Conservation (phyloP, 2,113 vertebrate species). For the Hydrochoerus hydrochaeris region DNA sequence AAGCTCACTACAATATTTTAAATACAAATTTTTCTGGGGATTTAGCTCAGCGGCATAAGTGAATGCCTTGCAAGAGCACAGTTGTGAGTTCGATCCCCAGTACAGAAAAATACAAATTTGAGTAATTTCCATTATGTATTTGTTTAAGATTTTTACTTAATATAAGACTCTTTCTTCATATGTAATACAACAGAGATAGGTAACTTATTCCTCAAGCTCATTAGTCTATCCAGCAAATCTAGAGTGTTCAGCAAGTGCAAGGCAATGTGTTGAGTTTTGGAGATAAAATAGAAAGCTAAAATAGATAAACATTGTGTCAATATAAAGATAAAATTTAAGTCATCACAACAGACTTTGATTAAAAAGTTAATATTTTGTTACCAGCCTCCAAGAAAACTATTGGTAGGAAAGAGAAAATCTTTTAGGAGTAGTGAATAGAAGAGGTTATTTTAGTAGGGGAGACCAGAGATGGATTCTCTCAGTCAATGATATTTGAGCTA, state of each 20-base stretch:
- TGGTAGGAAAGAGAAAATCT: not conserved
- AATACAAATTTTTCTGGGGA: not conserved
- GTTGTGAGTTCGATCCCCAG: too few relatives aligned
- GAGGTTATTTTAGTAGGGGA: not conserved
- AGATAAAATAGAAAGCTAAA: not conserved
- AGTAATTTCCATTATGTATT: not conserved
- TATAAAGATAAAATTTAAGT: not conserved
- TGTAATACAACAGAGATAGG: not conserved
- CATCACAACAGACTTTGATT: not conserved
- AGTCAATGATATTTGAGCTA: not conserved
- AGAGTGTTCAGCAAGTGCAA: not conserved
- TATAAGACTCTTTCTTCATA: not conserved
- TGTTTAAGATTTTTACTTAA: slow-evolving; percentile 10
- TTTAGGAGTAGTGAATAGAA: not conserved
- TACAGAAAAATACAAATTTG: not conserved
- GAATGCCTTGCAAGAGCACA: too few relatives aligned
- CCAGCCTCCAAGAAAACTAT: not conserved
- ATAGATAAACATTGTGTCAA: not conserved
- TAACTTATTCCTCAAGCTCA: not conserved
- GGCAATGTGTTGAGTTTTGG: not conserved
- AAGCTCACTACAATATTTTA: not conserved
- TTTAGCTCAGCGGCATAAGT: too few relatives aligned
- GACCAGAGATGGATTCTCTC: not conserved
- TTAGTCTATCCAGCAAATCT: not conserved
- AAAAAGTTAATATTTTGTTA: not conserved